Evolutionary conservation across 2,888 invertebrate species (phyloP), one percentile per base, ranked within the genome.

Genomic region (Nematopogon swammerdamellus): DNA sequence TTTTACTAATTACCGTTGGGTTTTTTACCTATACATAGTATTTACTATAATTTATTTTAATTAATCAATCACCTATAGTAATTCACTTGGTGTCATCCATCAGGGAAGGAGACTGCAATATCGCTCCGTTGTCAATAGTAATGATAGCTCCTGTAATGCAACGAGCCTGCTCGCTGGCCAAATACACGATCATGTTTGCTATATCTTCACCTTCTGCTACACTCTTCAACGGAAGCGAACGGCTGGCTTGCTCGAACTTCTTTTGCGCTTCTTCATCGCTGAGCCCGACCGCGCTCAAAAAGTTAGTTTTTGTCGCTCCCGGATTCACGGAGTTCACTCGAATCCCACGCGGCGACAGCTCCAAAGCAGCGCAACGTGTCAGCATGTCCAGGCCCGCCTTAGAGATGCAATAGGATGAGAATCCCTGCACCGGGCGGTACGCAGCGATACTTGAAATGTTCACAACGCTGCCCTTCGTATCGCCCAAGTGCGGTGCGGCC

Each of bases 371-470:
- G 63, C 92, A 92, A 59, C 86, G 81, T 0, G 95, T 95, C 55
- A 95, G 84, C 62, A 94, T 92, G 72, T 95, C 94, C 2, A 95
- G 66, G 3, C 92, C 91, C 20, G 91, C 80, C 72, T 95, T 95
- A 6, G 91, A 90, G 75, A 94, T 85, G 57, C 84, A 84, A 64
- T 95, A 95, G 0, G 91, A 85, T 48, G 92, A 63, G 2, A 91
- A 84, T 19, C 86, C 86, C 1, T 92, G 83, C 61, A 92, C 92
- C 54, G 92, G 81, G 60, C 91, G 74, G 11, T 89, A 65, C 5
- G 94, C 94, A 60, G 85, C 87, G 1, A 94, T 89, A 64, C 92
- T 92, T 8, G 93, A 93, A 0, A 95, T 87, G 65, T 94, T 95
- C 0, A 95, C 91, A 57, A 92, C 85, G 55, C 82, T 87, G 8